phyloP scores from a whole-genome alignment of 2,113 vertebrate species.

The Laterallus jamaicensis region DNA sequence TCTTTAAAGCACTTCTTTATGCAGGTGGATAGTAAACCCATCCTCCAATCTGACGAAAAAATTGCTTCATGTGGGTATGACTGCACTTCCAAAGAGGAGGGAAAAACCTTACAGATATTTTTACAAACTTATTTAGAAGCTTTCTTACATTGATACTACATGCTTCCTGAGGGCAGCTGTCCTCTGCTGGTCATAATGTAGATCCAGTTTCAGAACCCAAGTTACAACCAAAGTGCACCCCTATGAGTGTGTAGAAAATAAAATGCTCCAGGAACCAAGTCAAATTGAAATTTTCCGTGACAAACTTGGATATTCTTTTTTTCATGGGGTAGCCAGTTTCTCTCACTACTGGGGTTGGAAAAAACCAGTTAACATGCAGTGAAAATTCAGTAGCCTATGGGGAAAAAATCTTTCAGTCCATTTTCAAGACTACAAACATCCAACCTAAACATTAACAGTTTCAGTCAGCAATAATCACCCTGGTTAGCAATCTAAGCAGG shows the following conservation, averaged over 20 bases:
- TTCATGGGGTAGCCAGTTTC: not conserved
- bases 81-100: not conserved
- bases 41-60: slow-evolving; percentile 55
- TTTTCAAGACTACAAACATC: slow-evolving; percentile 54
- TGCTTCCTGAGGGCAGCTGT: not conserved
- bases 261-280: not conserved
- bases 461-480: slow-evolving; percentile 62
- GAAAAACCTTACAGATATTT: not conserved
- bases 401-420: slow-evolving; percentile 49
- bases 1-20: slow-evolving; percentile 64
- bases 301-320: not conserved
- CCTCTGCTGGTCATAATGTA: not conserved
- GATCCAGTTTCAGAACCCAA: not conserved
- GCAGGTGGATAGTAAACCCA: slow-evolving; percentile 62
- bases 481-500: slow-evolving; percentile 40
- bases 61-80: not conserved
- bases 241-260: not conserved
- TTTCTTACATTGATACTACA: not conserved
- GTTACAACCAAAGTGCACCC: not conserved
- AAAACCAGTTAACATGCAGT: slow-evolving; percentile 51
- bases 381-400: slow-evolving; percentile 54
- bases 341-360: not conserved
- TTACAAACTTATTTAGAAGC: not conserved
- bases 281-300: not conserved
- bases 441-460: slow-evolving; percentile 42